Percentiles rank a stretch among this genome's conserved stretches.
These are phyloP conservation scores for Pardalotus punctatus DNA, from an alignment of 2,113 vertebrate species.

Conservation along the genomic window DNA sequence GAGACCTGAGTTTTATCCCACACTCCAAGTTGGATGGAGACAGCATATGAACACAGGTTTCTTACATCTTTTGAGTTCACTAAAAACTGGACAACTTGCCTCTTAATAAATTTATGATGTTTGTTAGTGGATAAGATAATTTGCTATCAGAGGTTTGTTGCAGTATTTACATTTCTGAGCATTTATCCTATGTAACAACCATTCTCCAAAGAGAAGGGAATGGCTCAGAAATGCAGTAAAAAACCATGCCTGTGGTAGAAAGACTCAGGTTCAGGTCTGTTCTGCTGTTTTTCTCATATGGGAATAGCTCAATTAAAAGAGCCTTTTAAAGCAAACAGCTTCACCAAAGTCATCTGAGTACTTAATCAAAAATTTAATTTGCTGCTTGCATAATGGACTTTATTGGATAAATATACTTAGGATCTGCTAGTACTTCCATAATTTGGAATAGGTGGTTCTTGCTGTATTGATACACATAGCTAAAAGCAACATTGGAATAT, in stretches of 20 bases:
- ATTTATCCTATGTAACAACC: not conserved
- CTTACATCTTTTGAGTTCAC: not conserved
- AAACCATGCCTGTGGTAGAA: not conserved
- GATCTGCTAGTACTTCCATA: not conserved
- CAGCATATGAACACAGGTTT: not conserved
- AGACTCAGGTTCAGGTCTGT: not conserved
- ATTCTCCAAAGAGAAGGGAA: not conserved
- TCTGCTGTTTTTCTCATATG: not conserved
- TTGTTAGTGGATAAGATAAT: not conserved
- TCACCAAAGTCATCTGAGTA: not conserved
- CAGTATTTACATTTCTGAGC: not conserved
- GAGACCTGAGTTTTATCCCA: not conserved
- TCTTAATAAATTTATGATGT: not conserved
- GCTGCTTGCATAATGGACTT: not conserved
- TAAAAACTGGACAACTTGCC: not conserved
- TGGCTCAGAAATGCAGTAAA: not conserved
- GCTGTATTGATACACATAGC: not conserved
- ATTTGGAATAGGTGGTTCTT: not conserved
- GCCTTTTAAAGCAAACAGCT: not conserved
- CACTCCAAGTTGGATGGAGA: not conserved
- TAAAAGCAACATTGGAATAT: not conserved
- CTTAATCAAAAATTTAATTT: not conserved
- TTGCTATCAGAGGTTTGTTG: not conserved
- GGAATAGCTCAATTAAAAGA: not conserved
- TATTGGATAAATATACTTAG: not conserved